Conservation (phyloP, 2,797 vertebrate genomes). For the Mus spretus region DNA sequence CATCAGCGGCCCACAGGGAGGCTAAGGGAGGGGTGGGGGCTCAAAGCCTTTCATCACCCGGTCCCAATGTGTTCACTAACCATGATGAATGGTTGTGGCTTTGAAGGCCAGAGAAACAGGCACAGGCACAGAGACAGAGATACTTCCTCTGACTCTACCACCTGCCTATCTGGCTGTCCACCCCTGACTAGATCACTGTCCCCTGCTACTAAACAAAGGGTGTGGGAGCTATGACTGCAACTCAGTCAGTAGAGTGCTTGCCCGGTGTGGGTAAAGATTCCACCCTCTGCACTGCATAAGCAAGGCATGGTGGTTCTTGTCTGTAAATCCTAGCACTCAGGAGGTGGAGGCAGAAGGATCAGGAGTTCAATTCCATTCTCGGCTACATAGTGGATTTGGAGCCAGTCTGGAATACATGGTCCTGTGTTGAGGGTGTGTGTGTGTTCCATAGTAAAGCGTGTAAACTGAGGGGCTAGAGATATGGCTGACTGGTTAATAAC, state of each 20-base stretch:
- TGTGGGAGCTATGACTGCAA: background rate
- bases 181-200: background rate
- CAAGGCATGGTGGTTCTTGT: rapidly evolving
- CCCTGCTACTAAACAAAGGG: background rate
- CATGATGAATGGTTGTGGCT: background rate
- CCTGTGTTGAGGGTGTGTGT: background rate
- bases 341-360: background rate
- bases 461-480: background rate
- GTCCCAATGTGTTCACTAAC: background rate
- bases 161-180: background rate
- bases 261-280: background rate
- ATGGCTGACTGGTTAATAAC: background rate
- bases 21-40: background rate
- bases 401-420: background rate
- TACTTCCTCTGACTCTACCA: background rate
- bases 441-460: background rate
- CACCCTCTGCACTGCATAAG: background rate
- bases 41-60: conserved; percentile 55
- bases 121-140: background rate
- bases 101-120: background rate
- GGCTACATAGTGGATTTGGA: background rate
- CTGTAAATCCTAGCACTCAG: background rate
- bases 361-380: background rate
- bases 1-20: background rate
- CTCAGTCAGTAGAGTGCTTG: background rate